Evolutionary conservation across 2,797 vertebrate species (phyloP), one percentile per base, ranked within the genome.

Genomic region (Pitangus sulphuratus): DNA sequence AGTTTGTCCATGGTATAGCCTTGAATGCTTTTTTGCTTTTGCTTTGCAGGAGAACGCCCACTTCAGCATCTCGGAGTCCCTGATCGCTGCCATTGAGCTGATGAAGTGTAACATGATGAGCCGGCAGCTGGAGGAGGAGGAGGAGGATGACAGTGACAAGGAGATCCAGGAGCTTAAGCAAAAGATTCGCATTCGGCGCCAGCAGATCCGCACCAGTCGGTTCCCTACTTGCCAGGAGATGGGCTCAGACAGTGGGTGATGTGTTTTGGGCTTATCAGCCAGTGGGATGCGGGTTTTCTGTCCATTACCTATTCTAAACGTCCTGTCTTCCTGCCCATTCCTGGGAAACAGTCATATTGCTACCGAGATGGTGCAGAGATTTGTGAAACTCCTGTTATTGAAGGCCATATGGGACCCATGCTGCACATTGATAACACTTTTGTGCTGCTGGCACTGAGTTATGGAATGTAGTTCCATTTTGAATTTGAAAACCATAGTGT

Each of bases 131-230:
- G 97, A 98, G 61, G 98, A 98, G 71, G 98, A 98, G 68, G 99
- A 98, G 68, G 99, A 99, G 37, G 97, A 98, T 14, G 98, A 98
- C 62, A 99, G 99, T 0, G 99, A 99, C 96, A 98, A 96, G 44
- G 99, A 99, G 97, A 99, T 99, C 94, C 99, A 99, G 97, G 99
- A 99, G 95, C 98, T 99, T 45, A 99, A 99, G 94, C 99, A 99
- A 90, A 99, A 99, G 96, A 99, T 99, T 87, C 99, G 98, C 53
- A 98, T 99, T 91, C 98, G 99, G 14, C 98, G 99, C 90, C 99
- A 99, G 92, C 99, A 99, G 98, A 99, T 99, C 96, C 98, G 99
- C n/a, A 98, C 97, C 75, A 98, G 87, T 82, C 98, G 98, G 53
- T 97, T 98, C 14, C 98, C 98, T 1, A 76, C 78, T 12, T 96